Base-by-base conservation (phyloP, 2,797 vertebrate species). In the Silurus lanzhouensis region DNA sequence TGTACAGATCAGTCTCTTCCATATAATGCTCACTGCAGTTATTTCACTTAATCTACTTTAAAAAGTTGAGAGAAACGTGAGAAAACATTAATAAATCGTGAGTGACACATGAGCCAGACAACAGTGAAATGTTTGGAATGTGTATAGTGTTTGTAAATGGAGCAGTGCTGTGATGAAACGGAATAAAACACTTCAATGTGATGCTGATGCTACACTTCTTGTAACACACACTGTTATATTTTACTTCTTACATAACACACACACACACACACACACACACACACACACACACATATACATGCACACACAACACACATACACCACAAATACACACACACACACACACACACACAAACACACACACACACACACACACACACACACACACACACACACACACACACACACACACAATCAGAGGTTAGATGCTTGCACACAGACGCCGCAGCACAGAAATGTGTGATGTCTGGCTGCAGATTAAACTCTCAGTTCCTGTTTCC, bases 1-100 rank as follows among this genome's bases (percentile, higher is more conserved):
- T 78, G 66, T 86, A 75, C 1, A 52, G 79, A 46, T 64, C 66
- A 63, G 44, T 8, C 81, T 86, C 74, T 86, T 86, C 63, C 74
- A 83, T 81, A 83, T 83, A 63, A 72, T 79, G 38, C 48, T 71
- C 60, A 79, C 68, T 71, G 46, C 58, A 14, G 25, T 38, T 52
- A 4, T 57, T 77, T 77, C 63, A 67, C 5, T 67, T 57, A 75
- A 77, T 60, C 13, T 19, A 61, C 76, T 57, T 75, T 75, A 2
- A 25, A 22, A 46, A 52, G 10, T 14, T 19, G 44, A 72, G n/a
- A 25, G 44, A 52, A 48, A 52, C 71, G 20, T 31, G 58, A 8
- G 10, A 76, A 58, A 57, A 58, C 14, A 57, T 57, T 1, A 57
- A 57, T 14, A 6, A 57, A 57, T 7, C 8, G 20, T 14, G n/a